Conservation (phyloP, 2,888 invertebrate genomes). For the Ethmia dodecea region DNA sequence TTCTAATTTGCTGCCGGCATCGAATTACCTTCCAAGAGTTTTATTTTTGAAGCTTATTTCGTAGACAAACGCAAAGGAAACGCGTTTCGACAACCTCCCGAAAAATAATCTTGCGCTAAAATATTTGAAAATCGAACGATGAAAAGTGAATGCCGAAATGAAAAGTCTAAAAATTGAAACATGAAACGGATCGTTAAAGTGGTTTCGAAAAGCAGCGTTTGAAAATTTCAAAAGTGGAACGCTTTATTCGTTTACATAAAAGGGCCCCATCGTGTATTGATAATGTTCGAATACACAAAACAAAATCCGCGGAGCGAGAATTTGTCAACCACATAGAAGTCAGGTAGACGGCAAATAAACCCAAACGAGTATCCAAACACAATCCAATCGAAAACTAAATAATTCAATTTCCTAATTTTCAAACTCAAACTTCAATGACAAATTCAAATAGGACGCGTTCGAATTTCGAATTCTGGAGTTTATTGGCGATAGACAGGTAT, state of each 20-base stretch:
- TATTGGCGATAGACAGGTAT: constrained; percentile 64
- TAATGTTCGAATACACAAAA: constrained; percentile 22
- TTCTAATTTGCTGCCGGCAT: constrained; percentile 69
- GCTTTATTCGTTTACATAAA: neutral
- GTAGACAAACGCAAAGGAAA: constrained; percentile 54
- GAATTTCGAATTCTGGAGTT: constrained; percentile 25
- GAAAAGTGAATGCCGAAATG: constrained; percentile 2
- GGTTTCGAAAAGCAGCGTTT: constrained; percentile 1
- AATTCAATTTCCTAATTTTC: constrained; percentile 58
- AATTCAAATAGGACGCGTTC: constrained; percentile 50
- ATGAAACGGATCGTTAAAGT: neutral
- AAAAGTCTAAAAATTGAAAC: neutral
- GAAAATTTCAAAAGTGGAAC: constrained; percentile 5
- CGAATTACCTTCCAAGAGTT: constrained; percentile 69
- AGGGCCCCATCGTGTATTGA: constrained; percentile 6
- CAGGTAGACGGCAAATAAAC: constrained; percentile 48
- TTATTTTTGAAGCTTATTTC: constrained; percentile 59
- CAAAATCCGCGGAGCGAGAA: constrained; percentile 40
- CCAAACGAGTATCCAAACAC: constrained; percentile 49
- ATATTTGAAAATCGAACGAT: constrained; percentile 20
- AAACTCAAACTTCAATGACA: constrained; percentile 65
- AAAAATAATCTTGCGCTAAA: constrained; percentile 43
- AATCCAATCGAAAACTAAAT: constrained; percentile 71
- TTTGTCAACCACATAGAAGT: constrained; percentile 20
- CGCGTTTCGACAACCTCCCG: constrained; percentile 55